Conservation (phyloP, 2,797 vertebrate species). For the Zenarchopterus dispar region DNA sequence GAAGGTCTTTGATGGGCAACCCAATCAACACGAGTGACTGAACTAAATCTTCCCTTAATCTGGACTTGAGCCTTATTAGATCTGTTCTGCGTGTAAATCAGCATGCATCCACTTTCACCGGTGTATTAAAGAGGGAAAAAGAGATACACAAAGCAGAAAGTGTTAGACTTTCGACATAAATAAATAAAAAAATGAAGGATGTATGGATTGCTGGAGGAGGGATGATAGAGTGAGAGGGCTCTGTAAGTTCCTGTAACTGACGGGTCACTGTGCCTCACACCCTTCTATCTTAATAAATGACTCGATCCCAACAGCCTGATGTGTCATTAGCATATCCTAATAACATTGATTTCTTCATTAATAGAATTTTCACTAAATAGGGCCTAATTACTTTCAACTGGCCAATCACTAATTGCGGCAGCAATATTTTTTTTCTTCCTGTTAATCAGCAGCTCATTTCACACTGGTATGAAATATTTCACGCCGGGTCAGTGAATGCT, state of each 20-base stretch:
- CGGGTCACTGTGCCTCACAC: conserved; percentile 62
- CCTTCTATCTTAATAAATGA: conserved; percentile 73
- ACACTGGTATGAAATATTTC: conserved; percentile 40
- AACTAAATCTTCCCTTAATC: conserved; percentile 92
- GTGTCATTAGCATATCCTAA: conserved; percentile 85
- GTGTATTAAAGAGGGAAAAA: conserved; percentile 83
- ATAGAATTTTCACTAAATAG: conserved; percentile 84
- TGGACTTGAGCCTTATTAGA: conserved; percentile 86
- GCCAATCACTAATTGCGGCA: conserved; percentile 69
- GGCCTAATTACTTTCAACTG: conserved; percentile 84
- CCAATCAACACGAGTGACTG: conserved; percentile 90
- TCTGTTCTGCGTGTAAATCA: conserved; percentile 90
- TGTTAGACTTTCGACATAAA: conserved; percentile 58
- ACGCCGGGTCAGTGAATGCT: conserved; percentile 1
- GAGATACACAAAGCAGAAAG: conserved; percentile 41
- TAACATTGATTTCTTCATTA: conserved; percentile 87
- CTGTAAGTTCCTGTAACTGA: conserved; percentile 65
- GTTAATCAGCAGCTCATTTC: conserved; percentile 63
- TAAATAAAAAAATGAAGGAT: conserved; percentile 39
- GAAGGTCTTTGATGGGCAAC: conserved; percentile 87
- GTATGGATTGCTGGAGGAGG: conserved; percentile 55
- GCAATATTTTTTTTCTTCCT: conserved; percentile 63
- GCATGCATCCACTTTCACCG: conserved; percentile 83
- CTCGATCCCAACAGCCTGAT: conserved; percentile 71
- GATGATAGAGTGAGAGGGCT: conserved; percentile 56